Conservation (phyloP, 1,140 invertebrate genomes). For the Drosophila setifemur region DNA sequence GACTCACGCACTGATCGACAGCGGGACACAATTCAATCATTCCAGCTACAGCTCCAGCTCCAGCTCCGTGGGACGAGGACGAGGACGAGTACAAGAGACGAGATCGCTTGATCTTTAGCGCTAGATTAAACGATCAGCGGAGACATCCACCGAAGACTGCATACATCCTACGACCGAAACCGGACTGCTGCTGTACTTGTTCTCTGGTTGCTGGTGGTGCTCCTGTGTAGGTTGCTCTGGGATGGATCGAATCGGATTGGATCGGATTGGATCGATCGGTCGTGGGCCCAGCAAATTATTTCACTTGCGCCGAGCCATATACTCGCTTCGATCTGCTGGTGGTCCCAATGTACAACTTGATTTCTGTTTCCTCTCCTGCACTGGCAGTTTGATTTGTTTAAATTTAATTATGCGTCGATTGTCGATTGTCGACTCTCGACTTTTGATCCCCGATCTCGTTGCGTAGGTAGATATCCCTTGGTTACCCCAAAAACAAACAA, state of each 20-base stretch:
- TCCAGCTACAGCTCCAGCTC: constrained; percentile 28
- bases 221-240: constrained; percentile 60
- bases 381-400: constrained; percentile 81
- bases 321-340: constrained; percentile 43
- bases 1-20: constrained; percentile 69
- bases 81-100: constrained; percentile 48
- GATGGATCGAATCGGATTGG: constrained; percentile 5
- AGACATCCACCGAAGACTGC: constrained; percentile 41
- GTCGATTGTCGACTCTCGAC: constrained; percentile 60
- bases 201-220: constrained; percentile 11
- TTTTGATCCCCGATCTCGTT: no score
- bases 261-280: constrained; percentile 9
- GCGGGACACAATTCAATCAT: constrained; percentile 81
- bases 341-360: constrained; percentile 77
- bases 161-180: constrained; percentile 33
- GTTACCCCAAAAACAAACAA: constrained; percentile 1
- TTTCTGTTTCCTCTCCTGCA: constrained; percentile 74
- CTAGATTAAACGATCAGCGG: constrained; percentile 78
- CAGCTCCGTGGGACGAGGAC: constrained; percentile 26
- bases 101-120: constrained; percentile 74
- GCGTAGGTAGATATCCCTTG: constrained; percentile 48
- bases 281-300: constrained; percentile 70
- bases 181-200: constrained; percentile 35
- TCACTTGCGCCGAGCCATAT: constrained; percentile 49
- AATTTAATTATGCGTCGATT: constrained; percentile 81